These are phyloP conservation scores for Acleris laterana DNA, from an alignment of 2,888 invertebrate genomes.

Conservation along the genomic window DNA sequence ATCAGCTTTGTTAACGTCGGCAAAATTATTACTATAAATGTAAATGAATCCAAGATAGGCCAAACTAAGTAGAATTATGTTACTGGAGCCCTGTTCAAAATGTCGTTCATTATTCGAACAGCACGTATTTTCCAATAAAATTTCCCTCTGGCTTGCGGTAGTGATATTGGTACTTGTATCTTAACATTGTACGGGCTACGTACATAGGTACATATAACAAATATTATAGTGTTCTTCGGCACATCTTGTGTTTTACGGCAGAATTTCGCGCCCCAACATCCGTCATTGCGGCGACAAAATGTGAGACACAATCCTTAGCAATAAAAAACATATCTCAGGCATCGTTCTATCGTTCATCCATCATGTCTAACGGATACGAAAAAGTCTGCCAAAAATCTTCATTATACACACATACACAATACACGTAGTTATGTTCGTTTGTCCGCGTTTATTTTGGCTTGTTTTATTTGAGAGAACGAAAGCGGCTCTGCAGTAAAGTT, in stretches of 20 bases:
- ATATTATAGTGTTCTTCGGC: slow-evolving; percentile 17
- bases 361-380: slow-evolving; percentile 24
- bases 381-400: not conserved
- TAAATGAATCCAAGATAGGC: too few relatives aligned
- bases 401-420: not conserved
- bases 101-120: slow-evolving; percentile 22
- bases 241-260: slow-evolving; percentile 35
- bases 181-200: not conserved
- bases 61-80: too few relatives aligned
- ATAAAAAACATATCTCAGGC: slow-evolving; percentile 32
- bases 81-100: not conserved
- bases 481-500: too few relatives aligned
- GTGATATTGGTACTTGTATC: slow-evolving; percentile 19
- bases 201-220: slow-evolving; percentile 13
- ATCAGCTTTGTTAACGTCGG: too few relatives aligned
- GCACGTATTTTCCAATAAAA: slow-evolving; percentile 30
- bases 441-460: too few relatives aligned
- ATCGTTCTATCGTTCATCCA: slow-evolving; percentile 19
- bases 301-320: slow-evolving; percentile 34
- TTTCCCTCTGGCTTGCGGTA: slow-evolving; percentile 18
- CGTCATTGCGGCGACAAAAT: slow-evolving; percentile 29
- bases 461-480: too few relatives aligned
- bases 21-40: too few relatives aligned
- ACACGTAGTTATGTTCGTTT: not conserved
- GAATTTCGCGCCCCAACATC: slow-evolving; percentile 28